A percentile compares a stretch with the other conserved stretches of the same genome.
phyloP scores from a whole-genome alignment of 2,113 vertebrate species.

The Pseudorectes ferrugineus region DNA sequence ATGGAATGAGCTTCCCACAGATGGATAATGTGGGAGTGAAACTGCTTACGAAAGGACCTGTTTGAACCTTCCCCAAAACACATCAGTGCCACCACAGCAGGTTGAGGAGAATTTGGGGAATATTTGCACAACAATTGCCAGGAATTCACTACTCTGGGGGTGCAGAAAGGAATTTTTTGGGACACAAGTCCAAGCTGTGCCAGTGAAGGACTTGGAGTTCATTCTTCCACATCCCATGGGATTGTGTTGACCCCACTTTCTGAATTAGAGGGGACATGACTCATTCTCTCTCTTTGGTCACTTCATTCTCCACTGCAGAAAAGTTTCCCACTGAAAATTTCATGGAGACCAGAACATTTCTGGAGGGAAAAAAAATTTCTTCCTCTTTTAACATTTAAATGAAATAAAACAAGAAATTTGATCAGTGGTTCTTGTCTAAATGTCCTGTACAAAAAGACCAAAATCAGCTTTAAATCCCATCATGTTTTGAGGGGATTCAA shows the following conservation, averaged over 20 bases:
- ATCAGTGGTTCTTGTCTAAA: neutral
- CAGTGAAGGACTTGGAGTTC: neutral
- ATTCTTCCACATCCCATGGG: neutral
- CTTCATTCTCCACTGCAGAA: neutral
- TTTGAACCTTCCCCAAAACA: neutral
- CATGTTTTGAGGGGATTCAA: neutral
- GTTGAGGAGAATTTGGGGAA: neutral
- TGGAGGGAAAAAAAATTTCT: no score
- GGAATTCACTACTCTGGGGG: neutral
- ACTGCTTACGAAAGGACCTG: neutral
- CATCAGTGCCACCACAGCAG: neutral
- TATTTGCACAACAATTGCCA: rapidly evolving
- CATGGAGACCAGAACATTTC: neutral
- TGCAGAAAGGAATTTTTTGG: neutral
- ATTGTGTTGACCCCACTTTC: neutral
- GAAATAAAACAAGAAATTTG: neutral
- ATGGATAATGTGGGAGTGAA: neutral
- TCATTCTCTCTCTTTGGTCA: neutral
- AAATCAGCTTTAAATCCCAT: neutral
- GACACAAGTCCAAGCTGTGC: neutral
- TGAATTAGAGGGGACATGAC: neutral
- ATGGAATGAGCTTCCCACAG: conserved; percentile 48
- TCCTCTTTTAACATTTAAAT: neutral
- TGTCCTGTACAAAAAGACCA: neutral
- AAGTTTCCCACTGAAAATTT: conserved; percentile 10